Conservation (phyloP, 2,888 invertebrate genomes). For the Sylvicola fuscatus region DNA sequence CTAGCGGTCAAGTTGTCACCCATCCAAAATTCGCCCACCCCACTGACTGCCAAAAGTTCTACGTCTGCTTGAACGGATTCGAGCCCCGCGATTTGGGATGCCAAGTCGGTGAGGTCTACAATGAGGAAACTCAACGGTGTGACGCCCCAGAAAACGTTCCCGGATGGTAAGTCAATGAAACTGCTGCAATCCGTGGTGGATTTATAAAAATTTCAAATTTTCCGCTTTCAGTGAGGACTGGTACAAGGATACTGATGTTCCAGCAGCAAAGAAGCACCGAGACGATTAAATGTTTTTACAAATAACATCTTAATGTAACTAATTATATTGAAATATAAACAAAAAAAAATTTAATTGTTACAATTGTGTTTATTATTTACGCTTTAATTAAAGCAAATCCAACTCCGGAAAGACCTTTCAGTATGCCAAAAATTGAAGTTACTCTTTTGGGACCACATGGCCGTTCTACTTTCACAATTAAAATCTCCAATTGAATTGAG, state of each 20-base stretch:
- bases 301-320: too few relatives aligned
- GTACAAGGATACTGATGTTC: slow-evolving; percentile 57
- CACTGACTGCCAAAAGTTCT: slow-evolving; percentile 78
- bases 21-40: slow-evolving; percentile 77
- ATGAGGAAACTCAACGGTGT: slow-evolving; percentile 63
- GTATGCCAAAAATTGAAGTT: too few relatives aligned
- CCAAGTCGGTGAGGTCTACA: slow-evolving; percentile 76
- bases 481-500: too few relatives aligned
- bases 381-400: too few relatives aligned
- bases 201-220: slow-evolving; percentile 10
- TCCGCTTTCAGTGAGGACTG: slow-evolving; percentile 52
- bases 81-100: slow-evolving; percentile 80
- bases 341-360: too few relatives aligned
- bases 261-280: too few relatives aligned
- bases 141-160: slow-evolving; percentile 80
- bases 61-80: slow-evolving; percentile 68
- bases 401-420: too few relatives aligned
- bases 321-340: too few relatives aligned
- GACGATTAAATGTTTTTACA: too few relatives aligned
- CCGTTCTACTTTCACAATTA: too few relatives aligned
- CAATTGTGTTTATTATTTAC: too few relatives aligned
- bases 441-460: too few relatives aligned
- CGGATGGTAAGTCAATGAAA: slow-evolving; percentile 43
- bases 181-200: slow-evolving; percentile 2
- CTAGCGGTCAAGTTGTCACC: slow-evolving; percentile 48